Conservation (phyloP, 2,113 vertebrate genomes). For the Marcusenius ussheri region DNA sequence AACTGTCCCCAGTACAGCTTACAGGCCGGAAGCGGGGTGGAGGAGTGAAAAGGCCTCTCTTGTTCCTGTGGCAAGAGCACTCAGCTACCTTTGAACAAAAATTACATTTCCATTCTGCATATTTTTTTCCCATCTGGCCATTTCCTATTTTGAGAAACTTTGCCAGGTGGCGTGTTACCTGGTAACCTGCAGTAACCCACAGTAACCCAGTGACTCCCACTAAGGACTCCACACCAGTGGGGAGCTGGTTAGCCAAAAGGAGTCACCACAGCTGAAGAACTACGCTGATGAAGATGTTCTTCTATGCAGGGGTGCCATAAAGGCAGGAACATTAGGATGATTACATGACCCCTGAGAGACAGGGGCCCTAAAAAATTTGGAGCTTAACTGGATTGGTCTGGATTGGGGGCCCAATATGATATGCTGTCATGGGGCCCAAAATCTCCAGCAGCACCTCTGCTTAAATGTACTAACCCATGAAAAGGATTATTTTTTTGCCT, state of each 20-base stretch:
- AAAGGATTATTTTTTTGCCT: background rate
- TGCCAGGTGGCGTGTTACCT: background rate
- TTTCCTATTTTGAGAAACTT: background rate
- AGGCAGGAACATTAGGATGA: background rate
- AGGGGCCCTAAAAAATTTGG: background rate
- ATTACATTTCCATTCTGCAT: background rate
- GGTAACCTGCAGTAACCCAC: background rate
- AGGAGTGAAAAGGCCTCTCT: background rate
- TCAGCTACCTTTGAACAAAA: background rate
- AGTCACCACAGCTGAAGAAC: background rate
- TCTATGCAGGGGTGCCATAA: background rate
- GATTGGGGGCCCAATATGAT: background rate
- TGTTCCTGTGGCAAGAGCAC: background rate
- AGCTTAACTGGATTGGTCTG: no score
- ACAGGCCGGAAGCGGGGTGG: background rate
- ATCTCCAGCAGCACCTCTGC: background rate
- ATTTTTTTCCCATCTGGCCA: background rate
- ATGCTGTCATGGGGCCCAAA: background rate
- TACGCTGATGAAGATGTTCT: background rate
- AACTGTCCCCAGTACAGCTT: conserved; percentile 44
- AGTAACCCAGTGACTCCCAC: background rate
- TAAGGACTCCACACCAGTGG: background rate
- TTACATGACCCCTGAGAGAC: background rate
- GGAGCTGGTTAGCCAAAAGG: background rate
- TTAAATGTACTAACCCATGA: background rate